A percentile compares a stretch with the other conserved stretches of the same genome.
Conservation (phyloP, 2,797 vertebrate genomes). For the Paguma larvata region DNA sequence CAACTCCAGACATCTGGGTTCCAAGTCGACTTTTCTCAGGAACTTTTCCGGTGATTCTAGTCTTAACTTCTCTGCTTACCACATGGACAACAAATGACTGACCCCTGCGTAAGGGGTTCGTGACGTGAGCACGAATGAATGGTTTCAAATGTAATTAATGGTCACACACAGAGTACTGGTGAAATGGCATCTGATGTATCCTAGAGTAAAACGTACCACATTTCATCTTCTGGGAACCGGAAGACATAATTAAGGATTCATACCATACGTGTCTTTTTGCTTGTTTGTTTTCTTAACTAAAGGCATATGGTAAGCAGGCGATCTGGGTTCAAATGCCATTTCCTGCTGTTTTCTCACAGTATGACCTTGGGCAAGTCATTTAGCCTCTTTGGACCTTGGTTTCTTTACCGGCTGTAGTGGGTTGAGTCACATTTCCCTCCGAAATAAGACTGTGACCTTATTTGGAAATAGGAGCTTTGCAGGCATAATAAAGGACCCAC, state of each 20-base stretch:
- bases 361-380: neutral
- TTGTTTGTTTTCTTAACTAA: conserved; percentile 45
- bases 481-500: neutral
- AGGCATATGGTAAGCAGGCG: conserved; percentile 8
- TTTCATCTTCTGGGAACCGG: conserved; percentile 62
- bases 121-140: neutral
- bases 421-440: neutral
- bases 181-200: neutral
- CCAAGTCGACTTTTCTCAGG: neutral
- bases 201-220: conserved; percentile 32
- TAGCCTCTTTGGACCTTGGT: neutral
- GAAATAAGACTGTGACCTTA: neutral
- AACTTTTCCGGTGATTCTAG: conserved; percentile 15
- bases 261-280: neutral
- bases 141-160: conserved; percentile 24
- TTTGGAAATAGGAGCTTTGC: conserved; percentile 12
- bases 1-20: neutral
- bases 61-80: conserved; percentile 5
- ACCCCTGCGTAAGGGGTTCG: neutral
- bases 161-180: neutral
- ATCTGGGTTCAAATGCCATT: neutral
- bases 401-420: neutral
- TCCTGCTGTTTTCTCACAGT: neutral
- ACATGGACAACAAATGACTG: conserved; percentile 25
- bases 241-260: conserved; percentile 11